These are phyloP conservation scores for Linepithema humile DNA, from an alignment of 1,140 invertebrate species.

Conservation along the genomic window DNA sequence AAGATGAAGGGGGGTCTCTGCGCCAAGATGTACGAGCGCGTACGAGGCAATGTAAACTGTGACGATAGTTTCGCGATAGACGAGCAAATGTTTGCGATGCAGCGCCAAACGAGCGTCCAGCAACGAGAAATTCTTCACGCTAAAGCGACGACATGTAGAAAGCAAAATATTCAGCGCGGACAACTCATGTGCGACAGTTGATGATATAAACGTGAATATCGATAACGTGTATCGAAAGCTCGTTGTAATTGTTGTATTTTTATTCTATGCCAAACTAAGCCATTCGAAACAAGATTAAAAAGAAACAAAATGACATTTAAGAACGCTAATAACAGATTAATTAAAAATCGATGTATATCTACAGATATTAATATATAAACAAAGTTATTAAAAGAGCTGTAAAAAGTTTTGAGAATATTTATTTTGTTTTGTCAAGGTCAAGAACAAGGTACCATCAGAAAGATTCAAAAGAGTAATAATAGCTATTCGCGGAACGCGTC, in stretches of 20 bases:
- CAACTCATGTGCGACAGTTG: not conserved
- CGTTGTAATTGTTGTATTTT: too few species aligned
- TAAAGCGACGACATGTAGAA: not conserved
- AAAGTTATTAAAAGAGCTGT: too few species aligned
- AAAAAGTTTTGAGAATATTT: not conserved
- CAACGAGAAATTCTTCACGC: slow-evolving; percentile 34
- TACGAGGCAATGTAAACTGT: slow-evolving; percentile 42
- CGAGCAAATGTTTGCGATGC: slow-evolving; percentile 48
- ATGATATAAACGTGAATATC: too few species aligned
- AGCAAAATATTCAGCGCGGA: not conserved
- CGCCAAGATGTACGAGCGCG: not conserved
- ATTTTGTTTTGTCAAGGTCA: not conserved
- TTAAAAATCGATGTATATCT: too few species aligned
- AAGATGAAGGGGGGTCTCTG: not conserved
- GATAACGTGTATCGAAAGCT: too few species aligned
- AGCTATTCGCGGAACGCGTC: not conserved
- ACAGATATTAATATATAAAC: too few species aligned
- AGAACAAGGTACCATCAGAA: not conserved
- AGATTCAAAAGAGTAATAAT: not conserved
- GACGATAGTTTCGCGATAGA: slow-evolving; percentile 44
- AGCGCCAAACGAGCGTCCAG: slow-evolving; percentile 32
- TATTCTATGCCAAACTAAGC: too few species aligned
- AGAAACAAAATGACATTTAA: too few species aligned
- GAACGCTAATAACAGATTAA: too few species aligned
- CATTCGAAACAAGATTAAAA: too few species aligned